Percentiles rank a stretch among this genome's conserved stretches.
These are phyloP conservation scores for Philypnodon macrostomus DNA, from an alignment of 2,797 vertebrate genomes.

Conservation along the genomic window DNA sequence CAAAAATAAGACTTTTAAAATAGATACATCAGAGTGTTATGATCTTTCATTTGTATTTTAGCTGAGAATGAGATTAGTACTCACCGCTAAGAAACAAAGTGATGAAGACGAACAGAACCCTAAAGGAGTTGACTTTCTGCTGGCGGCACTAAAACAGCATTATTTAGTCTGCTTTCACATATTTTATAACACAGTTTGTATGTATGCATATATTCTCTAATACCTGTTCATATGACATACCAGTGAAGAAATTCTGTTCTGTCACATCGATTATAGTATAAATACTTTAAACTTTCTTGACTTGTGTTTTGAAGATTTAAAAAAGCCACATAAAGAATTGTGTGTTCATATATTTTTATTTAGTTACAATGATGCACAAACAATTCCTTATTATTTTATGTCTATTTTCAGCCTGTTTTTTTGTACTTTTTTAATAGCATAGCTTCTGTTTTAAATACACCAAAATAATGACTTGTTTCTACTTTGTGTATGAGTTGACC, in stretches of 20 bases:
- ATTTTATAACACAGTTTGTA: too few relatives aligned
- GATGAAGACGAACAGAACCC: conserved; percentile 61
- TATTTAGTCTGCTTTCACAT: neutral
- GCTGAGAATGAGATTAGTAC: conserved; percentile 12
- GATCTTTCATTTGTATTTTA: neutral
- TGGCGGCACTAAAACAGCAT: conserved; percentile 58
- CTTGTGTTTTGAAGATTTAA: neutral
- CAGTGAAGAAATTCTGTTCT: too few relatives aligned
- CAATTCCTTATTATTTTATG: neutral
- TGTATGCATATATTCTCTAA: too few relatives aligned
- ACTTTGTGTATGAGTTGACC: conserved; percentile 29
- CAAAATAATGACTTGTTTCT: neutral
- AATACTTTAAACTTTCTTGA: neutral
- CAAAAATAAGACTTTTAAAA: neutral
- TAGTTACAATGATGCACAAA: neutral
- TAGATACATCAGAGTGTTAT: too few relatives aligned
- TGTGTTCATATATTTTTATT: conserved; percentile 7
- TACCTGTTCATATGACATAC: neutral
- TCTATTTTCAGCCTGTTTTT: neutral
- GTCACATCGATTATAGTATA: too few relatives aligned
- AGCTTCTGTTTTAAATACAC: too few relatives aligned
- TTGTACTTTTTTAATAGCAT: too few relatives aligned
- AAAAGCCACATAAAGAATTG: neutral
- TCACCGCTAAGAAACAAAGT: conserved; percentile 67
- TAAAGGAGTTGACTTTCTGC: conserved; percentile 56